Percentiles rank a stretch among this genome's conserved stretches.
Evolutionary conservation across 2,888 invertebrate genomes (phyloP).

Genomic region (Drosophila basisetae): DNA sequence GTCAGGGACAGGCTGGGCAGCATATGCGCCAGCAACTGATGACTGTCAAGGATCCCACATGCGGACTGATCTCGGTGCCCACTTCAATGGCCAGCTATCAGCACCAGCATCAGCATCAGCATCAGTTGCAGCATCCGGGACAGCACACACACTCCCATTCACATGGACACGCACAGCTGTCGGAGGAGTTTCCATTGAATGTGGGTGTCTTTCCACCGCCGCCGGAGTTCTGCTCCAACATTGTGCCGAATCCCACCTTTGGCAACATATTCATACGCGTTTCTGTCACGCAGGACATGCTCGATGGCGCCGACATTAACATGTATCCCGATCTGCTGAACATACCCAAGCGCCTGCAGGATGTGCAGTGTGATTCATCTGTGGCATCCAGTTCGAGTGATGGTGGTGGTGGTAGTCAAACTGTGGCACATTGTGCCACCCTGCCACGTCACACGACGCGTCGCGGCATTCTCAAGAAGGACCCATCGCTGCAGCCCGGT

Average conservation of each 20-base stretch:
- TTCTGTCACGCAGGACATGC: slow-evolving; percentile 90
- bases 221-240: slow-evolving; percentile 87
- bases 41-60: slow-evolving; percentile 82
- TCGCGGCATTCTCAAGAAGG: slow-evolving; percentile 85
- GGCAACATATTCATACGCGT: slow-evolving; percentile 94
- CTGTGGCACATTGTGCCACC: slow-evolving; percentile 84
- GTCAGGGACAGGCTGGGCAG: slow-evolving; percentile 54
- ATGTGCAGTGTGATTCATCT: slow-evolving; percentile 58
- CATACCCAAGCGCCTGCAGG: slow-evolving; percentile 87
- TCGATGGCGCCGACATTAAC: slow-evolving; percentile 87
- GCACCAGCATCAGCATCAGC: slow-evolving; percentile 36
- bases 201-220: slow-evolving; percentile 87
- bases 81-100: slow-evolving; percentile 74
- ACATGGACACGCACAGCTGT: slow-evolving; percentile 73
- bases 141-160: slow-evolving; percentile 58
- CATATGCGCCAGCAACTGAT: slow-evolving; percentile 78
- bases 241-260: slow-evolving; percentile 84
- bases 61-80: slow-evolving; percentile 82
- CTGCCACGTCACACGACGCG: slow-evolving; percentile 85
- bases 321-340: slow-evolving; percentile 93
- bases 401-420: slow-evolving; percentile 53
- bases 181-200: slow-evolving; percentile 86
- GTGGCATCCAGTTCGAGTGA: slow-evolving; percentile 51
- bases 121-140: slow-evolving; percentile 32
- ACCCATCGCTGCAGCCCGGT: slow-evolving; percentile 81